Evolutionary conservation across 1,140 invertebrate species (phyloP), one percentile per base, ranked within the genome.

Genomic region (Hypothenemus hampei): DNA sequence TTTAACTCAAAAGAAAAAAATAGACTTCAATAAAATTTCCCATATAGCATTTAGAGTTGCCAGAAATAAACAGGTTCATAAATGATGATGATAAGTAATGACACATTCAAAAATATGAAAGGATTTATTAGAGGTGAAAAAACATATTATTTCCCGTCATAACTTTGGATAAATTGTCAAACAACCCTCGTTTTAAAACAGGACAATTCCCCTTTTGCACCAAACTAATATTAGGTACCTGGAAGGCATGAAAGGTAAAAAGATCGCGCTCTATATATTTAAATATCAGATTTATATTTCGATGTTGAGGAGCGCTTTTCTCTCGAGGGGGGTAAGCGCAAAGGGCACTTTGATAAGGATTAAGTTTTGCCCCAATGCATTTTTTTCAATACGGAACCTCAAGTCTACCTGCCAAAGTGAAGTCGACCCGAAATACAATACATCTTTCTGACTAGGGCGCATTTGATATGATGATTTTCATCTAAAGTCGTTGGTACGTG

Each of bases 271-370:
- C 49, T 31, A 37, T 37, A 52, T 52, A 41, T 52, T 41, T 41
- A 52, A 41, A 52, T 52, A 43, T 52, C 49, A 52, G 49, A 41
- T 52, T 43, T 52, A 52, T 52, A 29, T 29, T 52, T 52, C 35
- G 15, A 15, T 7, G 15, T n/a, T 37, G 18, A 37, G 18, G n/a
- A 15, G 21, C 21, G 18, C 22, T 22, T 21, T 11, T 43, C 22
- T 39, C 7, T 10, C 36, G 3, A n/a, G 36, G 16, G 36, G 36
- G 16, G n/a, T 16, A 39, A 19, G n/a, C n/a, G n/a, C n/a, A n/a
- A n/a, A 1, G 7, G 35, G 3, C 24, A 26, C 21, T 31, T 31
- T 31, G 43, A 45, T 26, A 45, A 45, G 23, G 43, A 45, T 45
- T 45, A 45, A 16, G 24, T 45, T 31, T 45, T 45, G 43, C 22